These are phyloP conservation scores for Cephus cinctus DNA, from an alignment of 1,140 invertebrate species.

Conservation along the genomic window DNA sequence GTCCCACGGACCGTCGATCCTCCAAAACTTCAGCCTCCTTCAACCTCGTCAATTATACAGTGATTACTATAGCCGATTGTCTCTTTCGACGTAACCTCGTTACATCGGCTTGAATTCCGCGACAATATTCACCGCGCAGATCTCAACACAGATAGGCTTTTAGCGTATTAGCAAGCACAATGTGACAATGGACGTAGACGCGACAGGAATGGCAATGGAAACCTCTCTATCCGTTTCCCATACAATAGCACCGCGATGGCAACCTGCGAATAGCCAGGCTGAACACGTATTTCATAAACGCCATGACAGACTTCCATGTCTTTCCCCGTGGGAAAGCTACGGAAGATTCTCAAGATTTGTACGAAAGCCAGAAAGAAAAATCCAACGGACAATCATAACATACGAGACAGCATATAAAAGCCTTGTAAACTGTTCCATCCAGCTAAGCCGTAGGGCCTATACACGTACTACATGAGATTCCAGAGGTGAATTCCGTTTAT, in stretches of 20 bases:
- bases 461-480: too few relatives aligned
- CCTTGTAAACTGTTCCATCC: too few relatives aligned
- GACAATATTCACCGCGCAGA: conserved; percentile 48
- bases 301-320: conserved; percentile 3
- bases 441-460: too few relatives aligned
- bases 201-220: conserved; percentile 51
- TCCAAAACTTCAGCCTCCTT: too few relatives aligned
- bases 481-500: too few relatives aligned
- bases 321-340: conserved; percentile 2
- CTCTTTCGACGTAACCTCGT: conserved; percentile 51
- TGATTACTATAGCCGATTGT: conserved; percentile 53
- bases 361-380: too few relatives aligned
- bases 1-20: too few relatives aligned
- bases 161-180: conserved; percentile 54
- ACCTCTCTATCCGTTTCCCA: conserved; percentile 50
- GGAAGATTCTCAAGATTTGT: not conserved
- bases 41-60: conserved; percentile 53
- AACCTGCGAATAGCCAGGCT: conserved; percentile 35
- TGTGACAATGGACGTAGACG: conserved; percentile 50
- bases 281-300: conserved; percentile 46
- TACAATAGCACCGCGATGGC: conserved; percentile 18
- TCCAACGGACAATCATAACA: too few relatives aligned
- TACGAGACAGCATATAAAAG: too few relatives aligned
- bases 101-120: conserved; percentile 49
- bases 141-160: conserved; percentile 56